These are phyloP conservation scores for Vireo griseus DNA, from an alignment of 2,797 vertebrate species.

Conservation along the genomic window DNA sequence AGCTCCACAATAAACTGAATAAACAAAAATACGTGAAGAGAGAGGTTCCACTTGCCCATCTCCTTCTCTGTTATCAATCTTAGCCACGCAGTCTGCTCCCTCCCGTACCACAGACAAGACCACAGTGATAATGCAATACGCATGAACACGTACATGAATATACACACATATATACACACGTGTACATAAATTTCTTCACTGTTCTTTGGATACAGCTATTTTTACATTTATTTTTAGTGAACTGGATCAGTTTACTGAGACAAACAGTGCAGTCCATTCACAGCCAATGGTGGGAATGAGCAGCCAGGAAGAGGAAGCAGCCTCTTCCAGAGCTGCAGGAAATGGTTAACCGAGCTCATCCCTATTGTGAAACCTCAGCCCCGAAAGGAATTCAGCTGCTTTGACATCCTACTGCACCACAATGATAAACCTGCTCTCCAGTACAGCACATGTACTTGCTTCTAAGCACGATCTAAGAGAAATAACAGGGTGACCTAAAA, in stretches of 20 bases:
- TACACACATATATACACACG: neutral
- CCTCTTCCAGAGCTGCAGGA: neutral
- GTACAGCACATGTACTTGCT: neutral
- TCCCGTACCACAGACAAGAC: neutral
- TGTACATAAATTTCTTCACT: too few species aligned
- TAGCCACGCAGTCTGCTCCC: neutral
- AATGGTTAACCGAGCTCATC: slow-evolving; percentile 25
- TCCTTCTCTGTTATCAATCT: neutral
- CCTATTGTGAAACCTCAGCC: slow-evolving; percentile 12
- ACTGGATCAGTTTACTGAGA: neutral
- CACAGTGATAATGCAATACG: neutral
- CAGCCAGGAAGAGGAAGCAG: slow-evolving; percentile 28
- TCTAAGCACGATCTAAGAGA: neutral
- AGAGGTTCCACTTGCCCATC: neutral
- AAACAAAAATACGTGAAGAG: neutral
- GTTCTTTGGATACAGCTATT: neutral
- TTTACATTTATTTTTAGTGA: neutral
- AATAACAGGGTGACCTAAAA: neutral
- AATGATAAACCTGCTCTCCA: neutral
- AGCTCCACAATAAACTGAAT: neutral
- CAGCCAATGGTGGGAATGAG: neutral
- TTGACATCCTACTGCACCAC: neutral
- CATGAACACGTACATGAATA: accelerated
- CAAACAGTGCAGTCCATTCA: neutral
- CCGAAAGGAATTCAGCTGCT: neutral